These are phyloP conservation scores for Sialis lutaria DNA, from an alignment of 2,888 invertebrate species.

Conservation along the genomic window DNA sequence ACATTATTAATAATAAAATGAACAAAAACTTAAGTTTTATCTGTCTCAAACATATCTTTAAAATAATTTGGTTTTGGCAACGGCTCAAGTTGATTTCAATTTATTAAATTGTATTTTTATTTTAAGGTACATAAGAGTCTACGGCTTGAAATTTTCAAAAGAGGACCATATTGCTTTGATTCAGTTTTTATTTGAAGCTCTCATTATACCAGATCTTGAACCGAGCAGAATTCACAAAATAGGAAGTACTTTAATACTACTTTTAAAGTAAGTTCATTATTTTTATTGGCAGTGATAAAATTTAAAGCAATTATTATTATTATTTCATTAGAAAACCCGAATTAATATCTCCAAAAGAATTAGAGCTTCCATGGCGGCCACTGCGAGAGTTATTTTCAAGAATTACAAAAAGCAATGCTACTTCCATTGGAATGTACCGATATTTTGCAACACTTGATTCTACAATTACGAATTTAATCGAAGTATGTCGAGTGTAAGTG, in stretches of 20 bases:
- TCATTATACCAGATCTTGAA: conserved; percentile 61
- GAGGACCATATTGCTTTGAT: conserved; percentile 74
- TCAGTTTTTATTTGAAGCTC: conserved; percentile 58
- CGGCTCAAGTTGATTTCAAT: not conserved
- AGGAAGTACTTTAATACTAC: conserved; percentile 42
- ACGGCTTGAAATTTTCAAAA: conserved; percentile 77
- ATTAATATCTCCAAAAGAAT: conserved; percentile 58
- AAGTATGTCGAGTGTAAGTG: conserved; percentile 21
- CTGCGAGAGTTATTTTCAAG: conserved; percentile 50
- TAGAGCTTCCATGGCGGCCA: conserved; percentile 73
- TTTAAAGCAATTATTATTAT: not conserved
- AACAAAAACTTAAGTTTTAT: no score
- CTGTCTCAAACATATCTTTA: no score
- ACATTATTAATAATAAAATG: not conserved
- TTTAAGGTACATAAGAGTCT: conserved; percentile 65
- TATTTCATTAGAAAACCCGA: conserved; percentile 47
- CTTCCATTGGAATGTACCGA: conserved; percentile 39
- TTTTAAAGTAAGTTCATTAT: conserved; percentile 51
- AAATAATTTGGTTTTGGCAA: no score
- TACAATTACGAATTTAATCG: conserved; percentile 18
- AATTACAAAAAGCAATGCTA: conserved; percentile 35
- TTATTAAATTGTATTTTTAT: conserved; percentile 9
- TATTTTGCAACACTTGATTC: conserved; percentile 18
- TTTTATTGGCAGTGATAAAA: not conserved
- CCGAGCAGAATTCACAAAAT: conserved; percentile 55